These are phyloP conservation scores for Syndactyla subalaris DNA, from an alignment of 2,797 vertebrate species.

Conservation along the genomic window DNA sequence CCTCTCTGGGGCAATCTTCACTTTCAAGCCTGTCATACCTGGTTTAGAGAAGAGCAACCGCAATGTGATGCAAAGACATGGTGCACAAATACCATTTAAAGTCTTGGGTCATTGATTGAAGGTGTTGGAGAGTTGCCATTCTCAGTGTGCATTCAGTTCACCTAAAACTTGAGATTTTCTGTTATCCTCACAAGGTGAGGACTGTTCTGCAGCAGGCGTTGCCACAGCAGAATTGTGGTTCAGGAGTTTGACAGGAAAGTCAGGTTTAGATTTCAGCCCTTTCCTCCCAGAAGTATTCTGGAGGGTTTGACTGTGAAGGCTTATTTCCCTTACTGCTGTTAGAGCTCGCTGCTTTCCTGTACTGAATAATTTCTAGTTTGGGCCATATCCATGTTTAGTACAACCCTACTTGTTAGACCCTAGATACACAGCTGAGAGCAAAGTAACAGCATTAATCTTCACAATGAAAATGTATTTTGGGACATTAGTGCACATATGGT, in stretches of 20 bases:
- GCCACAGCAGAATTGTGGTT: neutral
- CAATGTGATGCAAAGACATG: neutral
- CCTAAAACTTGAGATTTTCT: neutral
- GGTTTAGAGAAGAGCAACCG: neutral
- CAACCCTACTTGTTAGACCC: neutral
- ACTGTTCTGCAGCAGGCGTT: neutral
- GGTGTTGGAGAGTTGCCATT: neutral
- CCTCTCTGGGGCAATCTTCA: neutral
- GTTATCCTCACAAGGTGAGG: neutral
- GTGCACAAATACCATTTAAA: neutral
- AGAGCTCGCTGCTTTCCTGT: neutral
- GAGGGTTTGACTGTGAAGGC: neutral
- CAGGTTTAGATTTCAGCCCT: neutral
- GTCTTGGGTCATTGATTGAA: neutral
- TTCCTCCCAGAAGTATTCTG: neutral
- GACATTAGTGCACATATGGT: conserved; percentile 23
- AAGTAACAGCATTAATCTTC: conserved; percentile 9
- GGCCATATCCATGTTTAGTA: neutral
- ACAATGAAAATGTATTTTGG: conserved; percentile 37
- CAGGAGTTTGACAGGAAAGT: neutral
- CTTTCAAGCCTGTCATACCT: neutral
- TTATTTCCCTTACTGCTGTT: neutral
- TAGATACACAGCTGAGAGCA: neutral
- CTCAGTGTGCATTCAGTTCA: neutral
- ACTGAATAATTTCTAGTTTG: neutral